phyloP scores from a whole-genome alignment of 92 coral and sea anemone genomes.

The Anthopleura xanthogrammica region DNA sequence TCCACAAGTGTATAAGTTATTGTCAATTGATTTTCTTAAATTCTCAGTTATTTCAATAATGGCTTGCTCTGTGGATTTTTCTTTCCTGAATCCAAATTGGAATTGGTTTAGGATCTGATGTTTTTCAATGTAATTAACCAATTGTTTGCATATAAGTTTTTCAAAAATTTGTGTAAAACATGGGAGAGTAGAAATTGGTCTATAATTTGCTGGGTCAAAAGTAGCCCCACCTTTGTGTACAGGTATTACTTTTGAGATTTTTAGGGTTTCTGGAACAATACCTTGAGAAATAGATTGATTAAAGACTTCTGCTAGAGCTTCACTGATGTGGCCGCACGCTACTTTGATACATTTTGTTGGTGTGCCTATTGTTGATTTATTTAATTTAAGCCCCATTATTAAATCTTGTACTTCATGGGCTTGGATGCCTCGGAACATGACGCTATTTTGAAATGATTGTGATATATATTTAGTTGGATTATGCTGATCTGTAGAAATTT shows the following conservation, averaged over 20 bases:
- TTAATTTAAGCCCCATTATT: conserved; percentile 27
- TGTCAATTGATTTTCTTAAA: conserved; percentile 21
- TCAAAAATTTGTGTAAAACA: conserved; percentile 34
- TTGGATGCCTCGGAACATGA: conserved; percentile 42
- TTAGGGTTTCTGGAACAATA: conserved; percentile 30
- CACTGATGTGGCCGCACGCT: conserved; percentile 25
- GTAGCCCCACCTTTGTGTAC: conserved; percentile 32
- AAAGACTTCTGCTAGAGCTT: conserved; percentile 6
- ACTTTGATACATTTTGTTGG: conserved; percentile 32
- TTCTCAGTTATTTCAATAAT: not conserved
- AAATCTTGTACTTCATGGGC: conserved; percentile 41
- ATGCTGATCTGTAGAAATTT: conserved; percentile 31
- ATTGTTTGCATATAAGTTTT: conserved; percentile 31
- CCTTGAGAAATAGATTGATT: conserved; percentile 29
- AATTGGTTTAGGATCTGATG: conserved; percentile 5
- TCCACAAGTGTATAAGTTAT: conserved; percentile 20
- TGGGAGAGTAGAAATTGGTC: conserved; percentile 49
- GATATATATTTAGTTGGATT: conserved; percentile 37
- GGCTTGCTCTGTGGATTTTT: conserved; percentile 14
- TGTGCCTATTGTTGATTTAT: conserved; percentile 30
- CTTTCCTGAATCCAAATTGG: conserved; percentile 28
- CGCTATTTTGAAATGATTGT: conserved; percentile 34
- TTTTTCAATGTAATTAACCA: not conserved
- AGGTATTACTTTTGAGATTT: conserved; percentile 39
- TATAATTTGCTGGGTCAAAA: conserved; percentile 18